Base-by-base conservation (phyloP, 1,140 invertebrate genomes). In the Lepidurus packardi region DNA sequence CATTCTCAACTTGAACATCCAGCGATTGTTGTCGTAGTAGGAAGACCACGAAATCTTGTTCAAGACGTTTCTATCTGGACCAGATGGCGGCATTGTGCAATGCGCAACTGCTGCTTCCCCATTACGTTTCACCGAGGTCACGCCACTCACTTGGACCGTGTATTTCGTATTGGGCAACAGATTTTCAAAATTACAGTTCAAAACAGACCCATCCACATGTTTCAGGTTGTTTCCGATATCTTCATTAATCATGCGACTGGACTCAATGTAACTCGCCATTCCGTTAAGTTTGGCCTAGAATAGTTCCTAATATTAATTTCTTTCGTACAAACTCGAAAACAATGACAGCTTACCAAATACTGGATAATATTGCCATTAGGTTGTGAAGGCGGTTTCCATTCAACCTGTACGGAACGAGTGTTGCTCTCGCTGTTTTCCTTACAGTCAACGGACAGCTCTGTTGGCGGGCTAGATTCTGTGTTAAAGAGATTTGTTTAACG, bases 91-190 rank as follows among this genome's bases (percentile, higher is more conserved):
- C 83, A 92, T 94, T 16, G 85, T 84, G 83, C 92, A 91, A 83
- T 88, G 84, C 42, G 87, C 83, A 41, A 85, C 82, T 2, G 89
- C 88, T 77, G 88, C 85, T 80, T 90, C 88, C 0, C 93, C 92
- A 73, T 88, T 77, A 76, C 89, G 89, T 81, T 90, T 88, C 73
- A 89, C 88, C 75, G 91, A 87, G 0, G 92, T 94, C 79, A 93
- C 90, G 11, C 90, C 92, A 43, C 85, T 86, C 34, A 89, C 77
- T 41, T 81, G 74, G 13, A 81, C 79, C 73, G 91, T 92, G 83
- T 92, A 94, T 84, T 93, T 92, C 6, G 92, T 94, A 83, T 94
- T 94, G 0, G 92, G 87, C 43, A 90, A 89, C 41, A 93, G 85
- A 73, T 89, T 87, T 80, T 90, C 88, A 82, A 91, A 91, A 79